Evolutionary conservation across 1,140 invertebrate genomes (phyloP), one percentile per base, ranked within the genome.

Genomic region (Procambarus clarkii): DNA sequence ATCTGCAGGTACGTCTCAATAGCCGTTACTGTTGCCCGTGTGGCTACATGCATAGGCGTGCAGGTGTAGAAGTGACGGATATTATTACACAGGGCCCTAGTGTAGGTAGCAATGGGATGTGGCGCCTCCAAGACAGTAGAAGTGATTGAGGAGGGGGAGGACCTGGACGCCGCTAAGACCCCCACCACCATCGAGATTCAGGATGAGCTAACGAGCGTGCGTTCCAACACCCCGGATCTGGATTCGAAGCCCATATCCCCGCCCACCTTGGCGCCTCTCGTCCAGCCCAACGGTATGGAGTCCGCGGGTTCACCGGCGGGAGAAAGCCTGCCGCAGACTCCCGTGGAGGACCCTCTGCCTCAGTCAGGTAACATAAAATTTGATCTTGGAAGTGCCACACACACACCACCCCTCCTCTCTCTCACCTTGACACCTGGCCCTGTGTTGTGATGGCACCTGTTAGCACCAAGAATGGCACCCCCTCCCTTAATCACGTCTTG

Each of bases 81-180:
- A 50, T 18, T 34, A 60, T 76, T 78, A 86, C 85, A 86, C 85
- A 86, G 85, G 74, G 74, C 18, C 85, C 46, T 86, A 86, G 85
- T 78, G 85, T 86, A 86, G 83, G 85, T 86, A 79, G 76, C 77
- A 64, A 86, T 86, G 85, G 85, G 85, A 76, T 86, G 85, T 78
- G 85, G 85, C 24, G 50, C 85, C 18, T 86, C 85, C 50, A 24
- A 60, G 48, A 50, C 69, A 11, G 85, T 86, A 44, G 71, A 86
- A 48, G 85, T 74, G 48, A 86, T 86, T 50, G 85, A 86, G n/a
- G 85, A 86, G 74, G 50, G 50, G 50, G 50, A 54, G 50, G 50
- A 54, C 5, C 50, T 54, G 50, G 85, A 78, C 11, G 54, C 50
- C 34, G 50, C 74, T 48, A 78, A 58, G 54, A n/a, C 85, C 34